Evolutionary conservation across 1,140 invertebrate species (phyloP).

Genomic region (Samia ricini): DNA sequence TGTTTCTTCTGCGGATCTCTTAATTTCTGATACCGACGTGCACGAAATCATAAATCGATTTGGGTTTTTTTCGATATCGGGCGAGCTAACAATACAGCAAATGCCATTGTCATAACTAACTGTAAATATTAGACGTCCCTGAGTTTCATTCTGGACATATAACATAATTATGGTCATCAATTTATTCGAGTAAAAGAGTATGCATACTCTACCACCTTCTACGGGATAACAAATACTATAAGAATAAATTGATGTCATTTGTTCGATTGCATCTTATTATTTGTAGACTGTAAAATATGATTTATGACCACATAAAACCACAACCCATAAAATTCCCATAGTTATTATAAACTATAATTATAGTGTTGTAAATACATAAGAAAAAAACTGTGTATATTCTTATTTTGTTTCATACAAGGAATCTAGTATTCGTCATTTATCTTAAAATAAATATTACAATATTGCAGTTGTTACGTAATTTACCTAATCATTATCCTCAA

Average conservation of each 20-base stretch:
- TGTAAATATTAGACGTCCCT: no score
- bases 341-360: not conserved
- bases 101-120: no score
- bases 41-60: no score
- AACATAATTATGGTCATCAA: no score
- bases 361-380: not conserved
- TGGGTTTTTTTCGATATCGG: no score
- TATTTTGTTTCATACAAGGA: not conserved
- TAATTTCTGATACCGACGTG: no score
- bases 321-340: not conserved
- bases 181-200: no score
- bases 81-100: no score
- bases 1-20: no score
- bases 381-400: not conserved
- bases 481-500: not conserved
- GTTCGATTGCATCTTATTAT: not conserved
- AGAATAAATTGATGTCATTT: not conserved
- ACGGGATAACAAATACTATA: not conserved
- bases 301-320: not conserved
- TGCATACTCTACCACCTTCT: not conserved
- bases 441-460: slow-evolving; percentile 6
- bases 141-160: no score
- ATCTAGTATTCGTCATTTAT: not conserved
- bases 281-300: not conserved
- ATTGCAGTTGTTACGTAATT: slow-evolving; percentile 1